phyloP scores from a whole-genome alignment of 2,113 vertebrate genomes.

The Oreochromis niloticus region DNA sequence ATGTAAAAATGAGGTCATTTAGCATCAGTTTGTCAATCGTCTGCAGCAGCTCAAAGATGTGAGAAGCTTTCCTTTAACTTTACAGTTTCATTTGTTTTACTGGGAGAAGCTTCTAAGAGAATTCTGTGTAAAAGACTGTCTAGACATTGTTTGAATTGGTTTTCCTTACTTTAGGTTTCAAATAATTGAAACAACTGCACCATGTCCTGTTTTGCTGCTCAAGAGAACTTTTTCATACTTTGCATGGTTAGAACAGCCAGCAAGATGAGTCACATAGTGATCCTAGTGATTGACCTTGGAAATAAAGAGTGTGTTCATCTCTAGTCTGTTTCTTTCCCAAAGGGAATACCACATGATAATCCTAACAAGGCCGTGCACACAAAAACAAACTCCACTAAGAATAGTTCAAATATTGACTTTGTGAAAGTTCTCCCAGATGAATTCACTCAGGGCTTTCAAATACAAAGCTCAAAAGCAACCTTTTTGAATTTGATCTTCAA shows the following conservation, averaged over 20 bases:
- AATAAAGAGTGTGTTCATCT: not conserved
- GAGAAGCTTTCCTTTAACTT: not conserved
- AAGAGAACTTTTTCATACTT: not conserved
- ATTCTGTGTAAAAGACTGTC: not conserved
- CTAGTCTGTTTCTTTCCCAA: not conserved
- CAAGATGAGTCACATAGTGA: not conserved
- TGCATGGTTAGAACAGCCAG: not conserved
- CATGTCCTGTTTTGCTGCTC: not conserved
- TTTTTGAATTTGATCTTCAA: not conserved
- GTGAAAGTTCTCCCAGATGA: not conserved
- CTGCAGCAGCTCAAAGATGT: not conserved
- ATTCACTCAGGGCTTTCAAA: not conserved
- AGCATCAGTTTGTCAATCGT: not conserved
- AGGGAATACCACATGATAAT: not conserved
- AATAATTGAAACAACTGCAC: not conserved
- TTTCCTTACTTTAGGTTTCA: not conserved
- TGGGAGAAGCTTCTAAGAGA: not conserved
- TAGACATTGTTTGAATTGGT: not conserved
- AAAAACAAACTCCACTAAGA: not conserved
- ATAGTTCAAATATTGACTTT: not conserved
- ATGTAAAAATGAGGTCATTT: not conserved
- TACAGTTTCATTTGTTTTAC: not conserved
- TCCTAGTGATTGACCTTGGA: not conserved
- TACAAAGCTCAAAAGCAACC: not conserved
- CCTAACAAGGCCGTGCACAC: not conserved